Percentiles rank a stretch among this genome's conserved stretches.
phyloP scores from a whole-genome alignment of 2,113 vertebrate genomes.

The Chloroceryle aenea region DNA sequence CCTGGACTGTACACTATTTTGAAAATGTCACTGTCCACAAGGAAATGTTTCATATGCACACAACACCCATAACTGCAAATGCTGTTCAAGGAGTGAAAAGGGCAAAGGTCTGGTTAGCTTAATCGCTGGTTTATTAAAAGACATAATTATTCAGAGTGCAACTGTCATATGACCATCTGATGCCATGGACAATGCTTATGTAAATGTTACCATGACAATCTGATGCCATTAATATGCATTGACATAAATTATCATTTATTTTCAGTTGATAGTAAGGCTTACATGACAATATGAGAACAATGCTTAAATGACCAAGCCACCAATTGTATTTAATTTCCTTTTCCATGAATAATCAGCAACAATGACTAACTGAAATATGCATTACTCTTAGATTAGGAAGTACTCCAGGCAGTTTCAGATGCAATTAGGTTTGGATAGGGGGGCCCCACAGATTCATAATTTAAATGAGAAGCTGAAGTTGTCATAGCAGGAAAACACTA shows the following conservation, averaged over 20 bases:
- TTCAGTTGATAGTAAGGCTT: neutral
- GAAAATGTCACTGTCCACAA: neutral
- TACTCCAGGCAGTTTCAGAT: neutral
- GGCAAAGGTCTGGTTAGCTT: neutral
- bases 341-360: neutral
- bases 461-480: neutral
- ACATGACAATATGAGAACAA: neutral
- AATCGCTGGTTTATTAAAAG: neutral
- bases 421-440: neutral
- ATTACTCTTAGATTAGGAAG: neutral
- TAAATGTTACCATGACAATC: neutral
- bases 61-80: neutral
- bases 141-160: neutral
- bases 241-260: neutral
- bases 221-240: neutral
- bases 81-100: neutral
- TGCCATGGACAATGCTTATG: neutral
- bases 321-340: neutral
- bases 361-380: neutral
- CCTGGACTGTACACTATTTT: neutral
- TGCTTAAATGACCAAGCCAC: neutral
- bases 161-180: neutral
- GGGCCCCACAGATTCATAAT: neutral
- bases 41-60: neutral
- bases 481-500: neutral